Base-by-base conservation (phyloP, 2,888 invertebrate species). In the Clistopyga incitator region DNA sequence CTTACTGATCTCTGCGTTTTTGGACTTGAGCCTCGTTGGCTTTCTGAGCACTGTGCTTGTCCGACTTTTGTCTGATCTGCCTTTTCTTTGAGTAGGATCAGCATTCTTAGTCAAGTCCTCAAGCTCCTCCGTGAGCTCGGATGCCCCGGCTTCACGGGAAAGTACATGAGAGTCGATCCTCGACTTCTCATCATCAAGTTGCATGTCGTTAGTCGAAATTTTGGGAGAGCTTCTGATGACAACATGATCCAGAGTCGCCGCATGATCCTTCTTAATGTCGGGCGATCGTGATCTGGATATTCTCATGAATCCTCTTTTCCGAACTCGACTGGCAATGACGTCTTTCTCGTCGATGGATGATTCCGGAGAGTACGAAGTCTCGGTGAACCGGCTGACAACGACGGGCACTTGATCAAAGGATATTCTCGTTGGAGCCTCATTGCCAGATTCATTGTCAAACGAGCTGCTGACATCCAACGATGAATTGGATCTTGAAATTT, bases 381-480 rank as follows among this genome's bases (percentile, higher is more conserved):
- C 67, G 6, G 86, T 84, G 72, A 87, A 87, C n/a, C 84, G 85
- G 2, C 82, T 86, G 20, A 78, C 61, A 15, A 89, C 84, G 6
- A 80, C 29, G 0, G 89, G 81, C 0, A 89, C 67, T 29, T 87
- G 83, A 0, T 91, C 90, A 42, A 88, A 85, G 6, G 87, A 85
- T 2, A 71, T 82, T 78, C 72, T 89, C 4, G 88, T 88, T 3
- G 90, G 90, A 6, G 88, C 84, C 20, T 92, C 91, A 79, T 92
- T 91, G 0, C 90, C 92, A 0, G 93, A 93, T 38, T 92, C 92
- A 25, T 88, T 85, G 4, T 90, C 88, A 25, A 90, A 91, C 0
- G 90, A 90, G 6, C 88, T 85, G 3, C 88, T 90, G 6, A 87
- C 78, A 10, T 90, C 90, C 76, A 90, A 90, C 2, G 90, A 91